phyloP scores from a whole-genome alignment of 2,797 vertebrate genomes.

The Euphonia xanthogaster region DNA sequence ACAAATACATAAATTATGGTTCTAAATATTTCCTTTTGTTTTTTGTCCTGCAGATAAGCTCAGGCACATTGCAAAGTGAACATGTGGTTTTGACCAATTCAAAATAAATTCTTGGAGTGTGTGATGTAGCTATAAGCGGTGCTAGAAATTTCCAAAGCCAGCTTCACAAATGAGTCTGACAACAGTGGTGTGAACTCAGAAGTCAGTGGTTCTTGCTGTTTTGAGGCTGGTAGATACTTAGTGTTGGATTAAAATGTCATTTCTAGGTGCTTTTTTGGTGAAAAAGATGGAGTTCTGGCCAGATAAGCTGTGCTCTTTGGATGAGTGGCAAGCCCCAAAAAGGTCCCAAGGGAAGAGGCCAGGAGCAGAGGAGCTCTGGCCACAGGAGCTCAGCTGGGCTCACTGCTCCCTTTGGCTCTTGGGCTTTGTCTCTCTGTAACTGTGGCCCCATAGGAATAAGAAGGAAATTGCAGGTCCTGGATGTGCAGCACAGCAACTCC shows the following conservation, averaged over 20 bases:
- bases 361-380: not conserved
- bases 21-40: not conserved
- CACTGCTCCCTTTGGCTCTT: not conserved
- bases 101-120: not conserved
- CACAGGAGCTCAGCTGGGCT: fast-evolving
- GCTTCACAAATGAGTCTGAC: not conserved
- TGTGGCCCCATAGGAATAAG: fast-evolving
- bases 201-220: not conserved
- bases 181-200: not conserved
- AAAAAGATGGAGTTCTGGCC: not conserved
- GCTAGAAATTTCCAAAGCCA: not conserved
- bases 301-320: not conserved
- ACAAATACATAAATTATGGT: not conserved
- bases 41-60: not conserved
- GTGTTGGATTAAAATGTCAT: not conserved
- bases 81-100: not conserved
- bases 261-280: not conserved
- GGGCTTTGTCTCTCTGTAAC: too few species aligned
- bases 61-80: not conserved
- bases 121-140: fast-evolving
- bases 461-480: not conserved
- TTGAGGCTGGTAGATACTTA: not conserved
- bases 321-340: not conserved
- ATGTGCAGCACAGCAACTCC: not conserved
- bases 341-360: not conserved